Conservation (phyloP, 2,113 vertebrate genomes). For the Gallinago undulata region DNA sequence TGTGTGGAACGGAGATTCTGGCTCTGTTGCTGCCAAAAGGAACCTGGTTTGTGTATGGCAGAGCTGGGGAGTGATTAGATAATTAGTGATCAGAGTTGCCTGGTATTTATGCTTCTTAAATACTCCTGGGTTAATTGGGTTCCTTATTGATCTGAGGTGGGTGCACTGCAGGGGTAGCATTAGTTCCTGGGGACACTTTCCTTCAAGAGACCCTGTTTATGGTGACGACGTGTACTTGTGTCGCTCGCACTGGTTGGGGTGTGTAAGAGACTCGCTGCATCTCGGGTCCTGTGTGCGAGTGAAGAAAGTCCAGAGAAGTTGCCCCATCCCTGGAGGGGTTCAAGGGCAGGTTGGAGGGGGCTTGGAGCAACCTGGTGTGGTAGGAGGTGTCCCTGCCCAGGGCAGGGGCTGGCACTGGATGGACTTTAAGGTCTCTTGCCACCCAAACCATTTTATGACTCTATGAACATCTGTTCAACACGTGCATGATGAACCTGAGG, state of each 20-base stretch:
- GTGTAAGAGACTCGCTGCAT: neutral
- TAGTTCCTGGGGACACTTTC: neutral
- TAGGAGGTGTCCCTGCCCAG: too few species aligned
- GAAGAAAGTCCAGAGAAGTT: too few species aligned
- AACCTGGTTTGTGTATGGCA: rapidly evolving
- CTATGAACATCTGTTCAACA: neutral
- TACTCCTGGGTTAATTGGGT: too few species aligned
- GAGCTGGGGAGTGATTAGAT: neutral
- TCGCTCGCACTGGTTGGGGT: rapidly evolving
- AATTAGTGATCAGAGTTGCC: neutral
- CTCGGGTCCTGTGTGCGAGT: neutral
- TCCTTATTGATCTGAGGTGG: neutral
- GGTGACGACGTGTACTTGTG: rapidly evolving
- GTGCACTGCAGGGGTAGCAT: too few species aligned
- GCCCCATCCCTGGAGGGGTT: too few species aligned
- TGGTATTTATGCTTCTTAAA: neutral
- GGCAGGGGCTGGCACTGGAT: too few species aligned
- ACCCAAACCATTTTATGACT: too few species aligned
- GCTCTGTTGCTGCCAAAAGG: neutral
- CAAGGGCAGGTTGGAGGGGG: too few species aligned
- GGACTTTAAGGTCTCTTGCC: too few species aligned
- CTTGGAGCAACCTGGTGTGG: too few species aligned
- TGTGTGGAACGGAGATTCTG: neutral
- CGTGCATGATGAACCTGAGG: rapidly evolving
- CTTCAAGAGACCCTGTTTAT: rapidly evolving